These are phyloP conservation scores for Geopemphigus sp. DNA, from an alignment of 1,140 invertebrate genomes.

Conservation along the genomic window DNA sequence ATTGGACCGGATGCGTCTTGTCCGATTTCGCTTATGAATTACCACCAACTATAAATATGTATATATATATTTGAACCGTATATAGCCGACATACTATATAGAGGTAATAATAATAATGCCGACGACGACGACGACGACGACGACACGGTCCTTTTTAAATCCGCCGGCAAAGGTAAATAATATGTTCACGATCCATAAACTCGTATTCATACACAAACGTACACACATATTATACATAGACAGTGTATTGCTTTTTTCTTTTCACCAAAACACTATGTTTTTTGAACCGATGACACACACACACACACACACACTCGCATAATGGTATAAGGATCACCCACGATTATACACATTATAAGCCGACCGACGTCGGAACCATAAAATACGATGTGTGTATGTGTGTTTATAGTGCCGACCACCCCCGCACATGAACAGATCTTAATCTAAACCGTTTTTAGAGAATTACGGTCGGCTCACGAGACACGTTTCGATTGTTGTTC, in stretches of 20 bases:
- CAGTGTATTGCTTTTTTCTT: constrained; percentile 16
- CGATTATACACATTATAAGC: constrained; percentile 24
- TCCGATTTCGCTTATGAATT: constrained; percentile 1
- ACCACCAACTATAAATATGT: background rate
- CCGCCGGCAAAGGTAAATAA: constrained; percentile 2
- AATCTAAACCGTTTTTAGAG: constrained; percentile 47
- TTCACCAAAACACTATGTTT: constrained; percentile 1
- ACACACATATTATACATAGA: background rate
- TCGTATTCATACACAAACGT: background rate
- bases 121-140: background rate
- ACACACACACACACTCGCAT: constrained; percentile 5
- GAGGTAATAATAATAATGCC: background rate
- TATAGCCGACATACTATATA: background rate
- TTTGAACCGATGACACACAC: constrained; percentile 14
- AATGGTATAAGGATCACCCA: constrained; percentile 31
- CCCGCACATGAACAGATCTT: background rate
- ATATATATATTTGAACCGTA: background rate
- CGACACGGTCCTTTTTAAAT: constrained; percentile 6
- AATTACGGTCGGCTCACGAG: constrained; percentile 17
- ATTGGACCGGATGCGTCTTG: constrained; percentile 9
- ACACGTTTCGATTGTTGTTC: constrained; percentile 45
- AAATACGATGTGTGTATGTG: background rate
- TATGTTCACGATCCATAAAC: constrained; percentile 25
- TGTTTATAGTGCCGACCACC: constrained; percentile 15
- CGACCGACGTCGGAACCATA: background rate